phyloP scores from a whole-genome alignment of 2,797 vertebrate species.

The Dromococcyx pavoninus region DNA sequence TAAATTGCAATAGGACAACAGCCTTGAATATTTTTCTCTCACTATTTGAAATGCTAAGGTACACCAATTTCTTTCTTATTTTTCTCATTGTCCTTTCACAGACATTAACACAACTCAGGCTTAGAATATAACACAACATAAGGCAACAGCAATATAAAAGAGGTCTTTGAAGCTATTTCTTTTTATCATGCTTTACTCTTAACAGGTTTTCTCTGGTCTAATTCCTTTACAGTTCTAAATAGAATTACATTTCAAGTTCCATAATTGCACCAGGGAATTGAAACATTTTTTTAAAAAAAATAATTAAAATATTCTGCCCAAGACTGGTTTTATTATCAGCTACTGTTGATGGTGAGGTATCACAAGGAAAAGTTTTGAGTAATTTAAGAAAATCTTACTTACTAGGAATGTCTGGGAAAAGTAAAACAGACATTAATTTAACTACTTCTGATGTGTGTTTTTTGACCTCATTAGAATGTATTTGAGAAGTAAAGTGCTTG shows the following conservation, averaged over 20 bases:
- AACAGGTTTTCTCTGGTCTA: conserved; percentile 76
- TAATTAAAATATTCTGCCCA: conserved; percentile 30
- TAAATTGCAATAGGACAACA: neutral
- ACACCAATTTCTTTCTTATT: conserved; percentile 9
- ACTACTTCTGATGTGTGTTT: neutral
- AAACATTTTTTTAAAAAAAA: conserved; percentile 62
- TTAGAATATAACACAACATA: conserved; percentile 60
- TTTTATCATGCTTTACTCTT: conserved; percentile 78
- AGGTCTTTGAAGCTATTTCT: conserved; percentile 68
- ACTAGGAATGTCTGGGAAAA: neutral
- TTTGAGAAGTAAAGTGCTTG: neutral
- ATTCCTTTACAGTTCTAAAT: conserved; percentile 72
- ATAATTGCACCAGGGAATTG: conserved; percentile 76
- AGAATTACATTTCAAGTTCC: conserved; percentile 78
- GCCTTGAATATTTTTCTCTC: neutral
- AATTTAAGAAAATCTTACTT: conserved; percentile 22
- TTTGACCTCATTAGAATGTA: neutral
- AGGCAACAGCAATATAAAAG: conserved; percentile 62
- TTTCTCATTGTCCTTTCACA: conserved; percentile 60
- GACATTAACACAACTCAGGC: neutral
- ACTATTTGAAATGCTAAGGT: conserved; percentile 37
- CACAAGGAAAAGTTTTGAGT: conserved; percentile 29
- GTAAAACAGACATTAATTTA: neutral
- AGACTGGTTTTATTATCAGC: conserved; percentile 55
- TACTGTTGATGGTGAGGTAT: neutral